These are phyloP conservation scores for Carpatolechia fugitivella DNA, from an alignment of 2,888 invertebrate genomes.

Conservation along the genomic window DNA sequence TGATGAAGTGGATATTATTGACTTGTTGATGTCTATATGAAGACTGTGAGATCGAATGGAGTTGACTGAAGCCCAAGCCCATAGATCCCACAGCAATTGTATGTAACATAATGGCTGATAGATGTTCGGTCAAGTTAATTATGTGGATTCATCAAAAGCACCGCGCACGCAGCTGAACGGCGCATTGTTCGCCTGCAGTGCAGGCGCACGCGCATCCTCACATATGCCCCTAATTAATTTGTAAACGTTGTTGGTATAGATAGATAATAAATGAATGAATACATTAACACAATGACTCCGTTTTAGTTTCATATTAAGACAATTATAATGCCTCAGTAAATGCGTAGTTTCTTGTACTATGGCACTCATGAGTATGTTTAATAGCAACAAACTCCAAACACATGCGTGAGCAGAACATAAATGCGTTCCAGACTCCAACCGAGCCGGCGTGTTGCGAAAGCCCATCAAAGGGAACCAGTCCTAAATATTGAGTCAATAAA, in stretches of 20 bases:
- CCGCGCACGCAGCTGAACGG: constrained; percentile 54
- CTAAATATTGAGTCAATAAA: constrained; percentile 9
- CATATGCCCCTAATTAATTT: constrained; percentile 65
- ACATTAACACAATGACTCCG: constrained; percentile 37
- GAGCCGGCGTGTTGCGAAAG: constrained; percentile 4
- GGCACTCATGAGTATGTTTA: constrained; percentile 9
- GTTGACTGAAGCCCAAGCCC: constrained; percentile 13
- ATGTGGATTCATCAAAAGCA: constrained; percentile 52
- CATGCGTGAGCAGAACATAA: constrained; percentile 11
- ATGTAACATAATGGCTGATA: constrained; percentile 39
- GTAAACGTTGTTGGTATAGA: constrained; percentile 45
- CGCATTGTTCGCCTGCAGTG: constrained; percentile 54
- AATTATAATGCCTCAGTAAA: neutral
- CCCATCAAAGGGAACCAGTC: constrained; percentile 11
- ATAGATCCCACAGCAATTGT: constrained; percentile 25
- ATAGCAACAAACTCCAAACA: constrained; percentile 3
- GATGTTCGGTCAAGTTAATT: constrained; percentile 43
- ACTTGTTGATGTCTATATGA: constrained; percentile 11
- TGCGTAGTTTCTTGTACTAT: constrained; percentile 8
- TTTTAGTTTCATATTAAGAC: constrained; percentile 20
- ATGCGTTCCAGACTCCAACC: constrained; percentile 12
- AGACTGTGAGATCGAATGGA: constrained; percentile 1
- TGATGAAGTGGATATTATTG: neutral
- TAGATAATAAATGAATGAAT: constrained; percentile 39
- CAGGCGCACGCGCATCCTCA: constrained; percentile 48